Evolutionary conservation across 2,888 invertebrate genomes (phyloP).

Genomic region (Xanthia icteritia): DNA sequence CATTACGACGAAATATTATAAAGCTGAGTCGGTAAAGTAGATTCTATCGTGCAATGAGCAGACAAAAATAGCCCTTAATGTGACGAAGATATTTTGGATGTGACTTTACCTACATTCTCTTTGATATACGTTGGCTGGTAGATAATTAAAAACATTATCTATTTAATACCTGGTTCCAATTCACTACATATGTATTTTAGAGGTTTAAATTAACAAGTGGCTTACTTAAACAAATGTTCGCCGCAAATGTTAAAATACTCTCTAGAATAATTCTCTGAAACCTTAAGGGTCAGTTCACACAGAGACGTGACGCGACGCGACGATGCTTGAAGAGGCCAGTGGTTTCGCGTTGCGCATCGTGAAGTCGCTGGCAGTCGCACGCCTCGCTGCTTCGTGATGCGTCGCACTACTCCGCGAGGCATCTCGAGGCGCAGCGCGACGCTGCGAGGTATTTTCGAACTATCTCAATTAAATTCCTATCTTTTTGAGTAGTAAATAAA

Average conservation of each 20-base stretch:
- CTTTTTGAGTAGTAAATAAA: too few relatives aligned
- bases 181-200: conserved; percentile 23
- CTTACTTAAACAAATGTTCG: conserved; percentile 46
- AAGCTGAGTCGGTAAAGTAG: background rate
- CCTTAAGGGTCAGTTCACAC: too few relatives aligned
- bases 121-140: conserved; percentile 5
- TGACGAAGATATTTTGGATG: background rate
- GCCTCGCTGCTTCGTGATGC: too few relatives aligned
- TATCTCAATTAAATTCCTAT: too few relatives aligned
- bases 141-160: conserved; percentile 3
- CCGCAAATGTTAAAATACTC: conserved; percentile 60
- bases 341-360: too few relatives aligned
- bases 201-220: conserved; percentile 37
- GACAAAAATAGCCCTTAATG: background rate
- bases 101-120: background rate
- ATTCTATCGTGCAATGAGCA: background rate
- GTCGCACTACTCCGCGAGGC: too few relatives aligned
- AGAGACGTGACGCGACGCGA: too few relatives aligned
- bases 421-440: too few relatives aligned
- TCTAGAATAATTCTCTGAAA: conserved; percentile 65
- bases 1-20: background rate
- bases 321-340: too few relatives aligned
- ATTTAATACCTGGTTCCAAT: background rate
- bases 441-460: too few relatives aligned
- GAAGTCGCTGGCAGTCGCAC: too few relatives aligned